phyloP scores from a whole-genome alignment of 2,113 vertebrate genomes.

The Terrapene triunguis region DNA sequence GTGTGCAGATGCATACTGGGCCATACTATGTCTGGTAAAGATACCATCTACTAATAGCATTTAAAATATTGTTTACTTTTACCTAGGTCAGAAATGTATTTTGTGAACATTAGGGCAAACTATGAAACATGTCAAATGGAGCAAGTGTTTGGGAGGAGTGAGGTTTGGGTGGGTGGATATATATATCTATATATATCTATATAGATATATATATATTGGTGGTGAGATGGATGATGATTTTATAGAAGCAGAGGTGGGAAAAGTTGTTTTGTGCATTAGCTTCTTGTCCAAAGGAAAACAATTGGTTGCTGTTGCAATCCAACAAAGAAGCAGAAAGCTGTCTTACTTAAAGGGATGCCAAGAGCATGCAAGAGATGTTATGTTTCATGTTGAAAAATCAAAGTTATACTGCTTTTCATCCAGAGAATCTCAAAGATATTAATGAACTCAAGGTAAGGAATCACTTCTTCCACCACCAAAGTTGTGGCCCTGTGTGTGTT shows the following conservation, averaged over 20 bases:
- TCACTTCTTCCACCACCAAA: background rate
- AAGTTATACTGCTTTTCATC: background rate
- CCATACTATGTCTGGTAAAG: background rate
- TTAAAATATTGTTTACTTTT: background rate
- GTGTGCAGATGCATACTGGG: background rate
- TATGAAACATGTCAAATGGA: background rate
- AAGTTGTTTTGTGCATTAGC: background rate
- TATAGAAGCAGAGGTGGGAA: background rate
- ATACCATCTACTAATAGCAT: background rate
- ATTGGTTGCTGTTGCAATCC: background rate
- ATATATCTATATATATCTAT: too few relatives aligned
- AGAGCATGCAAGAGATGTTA: background rate
- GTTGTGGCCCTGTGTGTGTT: too few relatives aligned
- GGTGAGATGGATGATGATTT: background rate
- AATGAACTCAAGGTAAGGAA: background rate
- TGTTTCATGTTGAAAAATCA: background rate
- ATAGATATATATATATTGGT: too few relatives aligned
- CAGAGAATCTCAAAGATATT: background rate
- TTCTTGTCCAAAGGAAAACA: background rate
- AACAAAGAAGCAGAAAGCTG: background rate
- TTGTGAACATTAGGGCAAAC: background rate
- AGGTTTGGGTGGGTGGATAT: background rate
- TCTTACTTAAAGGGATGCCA: background rate
- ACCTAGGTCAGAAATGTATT: background rate
- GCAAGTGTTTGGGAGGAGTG: background rate